Conservation (phyloP, 2,888 invertebrate species). For the Auanema sp. region DNA sequence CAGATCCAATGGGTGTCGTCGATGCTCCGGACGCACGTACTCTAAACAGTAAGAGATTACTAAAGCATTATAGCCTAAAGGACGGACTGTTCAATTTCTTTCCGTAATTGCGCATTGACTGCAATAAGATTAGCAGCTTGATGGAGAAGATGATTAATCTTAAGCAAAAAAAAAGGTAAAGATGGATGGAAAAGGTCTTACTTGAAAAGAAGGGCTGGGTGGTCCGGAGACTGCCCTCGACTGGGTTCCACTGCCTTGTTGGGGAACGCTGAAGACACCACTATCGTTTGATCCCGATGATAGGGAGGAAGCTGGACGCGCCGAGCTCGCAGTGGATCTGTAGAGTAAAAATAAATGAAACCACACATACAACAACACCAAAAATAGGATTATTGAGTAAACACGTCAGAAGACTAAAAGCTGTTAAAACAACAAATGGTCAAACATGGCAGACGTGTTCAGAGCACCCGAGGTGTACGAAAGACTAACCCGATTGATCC, state of each 20-base stretch:
- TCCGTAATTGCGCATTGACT: constrained; percentile 41
- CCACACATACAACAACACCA: too few species aligned
- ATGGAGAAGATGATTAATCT: constrained; percentile 28
- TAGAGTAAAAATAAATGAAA: too few species aligned
- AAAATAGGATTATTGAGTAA: too few species aligned
- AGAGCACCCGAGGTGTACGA: too few species aligned
- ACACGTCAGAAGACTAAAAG: too few species aligned
- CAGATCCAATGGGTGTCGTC: not conserved
- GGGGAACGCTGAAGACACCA: constrained; percentile 31
- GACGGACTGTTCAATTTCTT: constrained; percentile 38
- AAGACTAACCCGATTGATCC: too few species aligned
- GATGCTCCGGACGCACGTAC: not conserved
- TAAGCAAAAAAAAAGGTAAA: constrained; percentile 5
- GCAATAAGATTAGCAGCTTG: constrained; percentile 42
- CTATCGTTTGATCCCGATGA: constrained; percentile 38
- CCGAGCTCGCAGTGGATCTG: constrained; percentile 1
- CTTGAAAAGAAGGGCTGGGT: constrained; percentile 38
- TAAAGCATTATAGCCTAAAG: not conserved
- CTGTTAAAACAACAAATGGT: too few species aligned
- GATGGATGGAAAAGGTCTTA: not conserved
- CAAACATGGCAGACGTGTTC: too few species aligned
- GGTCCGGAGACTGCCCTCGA: constrained; percentile 32
- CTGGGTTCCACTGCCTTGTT: constrained; percentile 19
- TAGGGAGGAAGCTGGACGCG: constrained; percentile 37
- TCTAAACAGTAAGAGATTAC: not conserved